These are phyloP conservation scores for Delphinus delphis DNA, from an alignment of 2,113 vertebrate species.

Conservation along the genomic window DNA sequence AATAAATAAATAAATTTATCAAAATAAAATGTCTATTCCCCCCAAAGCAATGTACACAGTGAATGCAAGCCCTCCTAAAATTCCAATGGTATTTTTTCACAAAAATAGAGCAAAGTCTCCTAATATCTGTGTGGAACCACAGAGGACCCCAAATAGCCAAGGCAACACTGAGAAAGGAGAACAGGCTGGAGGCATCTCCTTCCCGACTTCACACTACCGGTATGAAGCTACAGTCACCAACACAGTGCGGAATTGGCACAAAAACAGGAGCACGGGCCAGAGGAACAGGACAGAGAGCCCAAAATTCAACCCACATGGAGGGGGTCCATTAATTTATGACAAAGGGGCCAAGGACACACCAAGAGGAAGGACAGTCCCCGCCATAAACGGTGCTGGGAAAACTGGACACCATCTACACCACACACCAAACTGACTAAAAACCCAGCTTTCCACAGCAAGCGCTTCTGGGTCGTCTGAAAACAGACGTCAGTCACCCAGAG, in stretches of 20 bases:
- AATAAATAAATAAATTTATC: background rate
- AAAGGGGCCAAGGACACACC: no score
- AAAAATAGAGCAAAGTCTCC: no score
- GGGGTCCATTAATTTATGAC: no score
- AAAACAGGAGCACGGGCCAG: background rate
- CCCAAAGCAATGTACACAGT: background rate
- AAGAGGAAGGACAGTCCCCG: no score
- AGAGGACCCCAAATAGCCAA: background rate
- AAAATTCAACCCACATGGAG: background rate
- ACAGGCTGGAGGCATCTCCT: background rate
- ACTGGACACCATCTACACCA: background rate
- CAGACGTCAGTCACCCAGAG: background rate
- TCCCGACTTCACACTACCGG: background rate
- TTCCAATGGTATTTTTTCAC: no score
- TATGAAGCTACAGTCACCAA: background rate
- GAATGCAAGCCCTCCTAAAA: no score
- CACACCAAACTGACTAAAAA: background rate
- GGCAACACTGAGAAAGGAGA: background rate
- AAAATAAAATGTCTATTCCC: background rate
- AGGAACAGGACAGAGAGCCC: background rate
- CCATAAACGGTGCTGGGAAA: background rate
- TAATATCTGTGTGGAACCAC: background rate
- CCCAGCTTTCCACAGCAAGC: background rate
- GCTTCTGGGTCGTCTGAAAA: background rate
- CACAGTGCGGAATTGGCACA: background rate